A percentile compares a stretch with the other conserved stretches of the same genome.
Evolutionary conservation across 2,888 invertebrate genomes (phyloP).

Genomic region (Cactoblastis cactorum): DNA sequence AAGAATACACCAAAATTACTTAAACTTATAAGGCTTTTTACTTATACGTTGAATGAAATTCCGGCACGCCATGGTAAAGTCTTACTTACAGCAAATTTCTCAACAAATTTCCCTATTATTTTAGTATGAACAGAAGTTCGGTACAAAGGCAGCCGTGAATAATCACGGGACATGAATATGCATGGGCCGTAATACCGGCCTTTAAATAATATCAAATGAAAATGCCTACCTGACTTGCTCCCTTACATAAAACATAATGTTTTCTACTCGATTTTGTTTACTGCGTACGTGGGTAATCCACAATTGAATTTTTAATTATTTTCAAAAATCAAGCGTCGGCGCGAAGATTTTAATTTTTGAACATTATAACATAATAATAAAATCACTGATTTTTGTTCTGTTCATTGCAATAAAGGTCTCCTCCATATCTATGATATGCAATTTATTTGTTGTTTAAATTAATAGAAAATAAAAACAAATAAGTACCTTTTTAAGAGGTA

Average conservation of each 20-base stretch:
- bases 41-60: background rate
- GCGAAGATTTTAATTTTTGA: too few relatives aligned
- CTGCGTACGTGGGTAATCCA: background rate
- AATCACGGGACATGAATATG: constrained; percentile 75
- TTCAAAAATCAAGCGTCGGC: too few relatives aligned
- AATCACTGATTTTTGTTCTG: too few relatives aligned
- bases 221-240: constrained; percentile 34
- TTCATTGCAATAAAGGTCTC: too few relatives aligned
- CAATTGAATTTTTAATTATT: background rate
- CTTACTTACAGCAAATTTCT: background rate
- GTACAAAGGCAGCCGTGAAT: constrained; percentile 46
- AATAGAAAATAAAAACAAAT: too few relatives aligned
- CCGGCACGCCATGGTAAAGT: background rate
- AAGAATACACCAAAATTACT: too few relatives aligned
- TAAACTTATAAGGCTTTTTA: too few relatives aligned
- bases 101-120: constrained; percentile 13
- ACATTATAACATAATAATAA: too few relatives aligned
- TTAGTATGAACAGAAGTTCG: constrained; percentile 11
- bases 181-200: constrained; percentile 64
- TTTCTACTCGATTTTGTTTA: constrained; percentile 25
- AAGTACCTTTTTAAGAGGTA: too few relatives aligned
- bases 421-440: too few relatives aligned
- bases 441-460: too few relatives aligned
- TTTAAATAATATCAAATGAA: constrained; percentile 73
- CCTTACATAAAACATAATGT: constrained; percentile 33